Conservation (phyloP, 1,140 invertebrate species). For the Bombus huntii region DNA sequence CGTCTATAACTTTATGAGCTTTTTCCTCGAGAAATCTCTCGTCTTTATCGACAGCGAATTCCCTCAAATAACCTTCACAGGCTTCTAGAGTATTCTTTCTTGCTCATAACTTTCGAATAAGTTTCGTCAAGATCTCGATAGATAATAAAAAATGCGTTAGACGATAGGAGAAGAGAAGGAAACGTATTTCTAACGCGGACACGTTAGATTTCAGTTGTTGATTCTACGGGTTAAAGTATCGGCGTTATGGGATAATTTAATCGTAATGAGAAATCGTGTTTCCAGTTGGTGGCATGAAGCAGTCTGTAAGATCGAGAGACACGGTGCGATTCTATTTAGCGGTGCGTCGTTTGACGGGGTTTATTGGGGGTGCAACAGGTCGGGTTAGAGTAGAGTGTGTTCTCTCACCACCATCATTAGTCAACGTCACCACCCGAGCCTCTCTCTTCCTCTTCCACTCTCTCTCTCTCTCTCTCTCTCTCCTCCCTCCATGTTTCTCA, state of each 20-base stretch:
- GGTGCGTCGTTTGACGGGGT: constrained; percentile 81
- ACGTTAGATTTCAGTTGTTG: constrained; percentile 8
- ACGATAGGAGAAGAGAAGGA: background rate
- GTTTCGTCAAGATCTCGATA: too few species aligned
- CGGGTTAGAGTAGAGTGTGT: constrained; percentile 81
- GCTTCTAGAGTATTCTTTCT: too few species aligned
- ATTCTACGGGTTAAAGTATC: constrained; percentile 40
- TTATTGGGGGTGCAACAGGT: constrained; percentile 83
- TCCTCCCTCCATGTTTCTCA: constrained; percentile 44
- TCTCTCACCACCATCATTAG: constrained; percentile 83
- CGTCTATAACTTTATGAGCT: too few species aligned
- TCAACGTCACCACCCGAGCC: constrained; percentile 81
- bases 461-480: constrained; percentile 31
- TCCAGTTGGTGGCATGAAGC: constrained; percentile 72
- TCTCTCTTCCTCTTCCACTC: constrained; percentile 57
- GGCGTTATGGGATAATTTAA: constrained; percentile 55
- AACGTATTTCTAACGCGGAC: background rate
- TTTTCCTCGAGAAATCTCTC: too few species aligned
- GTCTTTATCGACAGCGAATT: too few species aligned
- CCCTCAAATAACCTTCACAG: too few species aligned
- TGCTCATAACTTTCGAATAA: too few species aligned
- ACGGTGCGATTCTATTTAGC: constrained; percentile 82
- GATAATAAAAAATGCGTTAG: too few species aligned
- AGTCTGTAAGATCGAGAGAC: constrained; percentile 78
- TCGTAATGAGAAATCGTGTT: constrained; percentile 57